Conservation (phyloP, 2,113 vertebrate species). For the Rallus limicola region DNA sequence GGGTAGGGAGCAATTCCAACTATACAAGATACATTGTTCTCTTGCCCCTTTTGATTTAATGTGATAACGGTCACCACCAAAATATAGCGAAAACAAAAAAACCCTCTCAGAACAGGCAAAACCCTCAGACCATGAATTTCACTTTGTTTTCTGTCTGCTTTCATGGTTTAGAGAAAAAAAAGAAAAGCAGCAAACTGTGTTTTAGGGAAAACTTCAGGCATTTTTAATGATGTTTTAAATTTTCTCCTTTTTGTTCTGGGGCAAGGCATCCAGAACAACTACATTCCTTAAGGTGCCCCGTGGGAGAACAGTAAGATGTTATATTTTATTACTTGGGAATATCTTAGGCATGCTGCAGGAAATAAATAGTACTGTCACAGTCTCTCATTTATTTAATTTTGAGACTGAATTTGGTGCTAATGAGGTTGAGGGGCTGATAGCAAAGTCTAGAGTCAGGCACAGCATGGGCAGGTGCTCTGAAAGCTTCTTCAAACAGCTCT, state of each 20-base stretch:
- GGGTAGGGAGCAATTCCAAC: constrained; percentile 3
- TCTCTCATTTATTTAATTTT: constrained; percentile 34
- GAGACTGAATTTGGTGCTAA: constrained; percentile 31
- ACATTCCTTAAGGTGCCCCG: not conserved
- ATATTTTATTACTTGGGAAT: not conserved
- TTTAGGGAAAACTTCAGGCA: constrained; percentile 2
- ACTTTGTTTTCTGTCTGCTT: not conserved
- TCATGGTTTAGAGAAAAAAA: not conserved
- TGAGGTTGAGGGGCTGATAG: constrained; percentile 32
- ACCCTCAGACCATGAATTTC: not conserved
- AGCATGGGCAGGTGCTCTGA: constrained; percentile 51
- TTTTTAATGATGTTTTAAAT: not conserved
- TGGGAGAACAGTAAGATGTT: not conserved
- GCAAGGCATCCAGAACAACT: not conserved
- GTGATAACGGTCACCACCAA: not conserved
- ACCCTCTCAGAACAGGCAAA: not conserved
- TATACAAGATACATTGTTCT: not conserved
- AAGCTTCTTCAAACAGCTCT: constrained; percentile 52
- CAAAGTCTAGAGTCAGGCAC: constrained; percentile 26
- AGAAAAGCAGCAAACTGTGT: not conserved
- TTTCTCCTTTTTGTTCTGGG: not conserved
- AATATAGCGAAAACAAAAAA: not conserved
- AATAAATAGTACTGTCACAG: constrained; percentile 14
- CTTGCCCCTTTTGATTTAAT: constrained; percentile 29
- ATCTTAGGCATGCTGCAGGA: not conserved